Percentiles rank a stretch among this genome's conserved stretches.
Conservation (phyloP, 2,797 vertebrate species). For the Nyctalus aviator region DNA sequence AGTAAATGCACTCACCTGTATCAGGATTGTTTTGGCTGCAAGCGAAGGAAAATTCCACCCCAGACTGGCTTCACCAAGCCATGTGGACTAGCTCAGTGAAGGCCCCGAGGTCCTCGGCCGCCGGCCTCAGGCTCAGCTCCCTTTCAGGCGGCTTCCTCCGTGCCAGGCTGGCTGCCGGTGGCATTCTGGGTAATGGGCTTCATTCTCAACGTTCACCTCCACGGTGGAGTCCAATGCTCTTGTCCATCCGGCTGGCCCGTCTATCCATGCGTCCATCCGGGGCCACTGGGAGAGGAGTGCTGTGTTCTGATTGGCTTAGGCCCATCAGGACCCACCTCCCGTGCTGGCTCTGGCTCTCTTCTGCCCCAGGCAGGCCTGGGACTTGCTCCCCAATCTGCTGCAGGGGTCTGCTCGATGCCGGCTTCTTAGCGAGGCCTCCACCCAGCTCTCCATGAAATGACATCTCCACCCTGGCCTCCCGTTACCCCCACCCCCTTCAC, state of each 20-base stretch:
- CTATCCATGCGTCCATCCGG: neutral
- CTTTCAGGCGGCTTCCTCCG: fast-evolving
- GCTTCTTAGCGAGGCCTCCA: neutral
- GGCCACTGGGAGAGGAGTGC: neutral
- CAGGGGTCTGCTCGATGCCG: neutral
- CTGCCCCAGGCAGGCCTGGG: too few species aligned
- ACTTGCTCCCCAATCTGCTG: neutral
- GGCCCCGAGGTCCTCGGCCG: neutral
- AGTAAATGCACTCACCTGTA: neutral
- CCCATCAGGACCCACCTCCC: neutral
- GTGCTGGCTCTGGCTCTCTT: neutral
- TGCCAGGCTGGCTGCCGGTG: neutral
- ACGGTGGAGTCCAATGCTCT: neutral
- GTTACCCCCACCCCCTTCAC: neutral
- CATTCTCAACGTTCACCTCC: fast-evolving
- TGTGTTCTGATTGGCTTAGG: neutral
- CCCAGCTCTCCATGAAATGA: constrained; percentile 28
- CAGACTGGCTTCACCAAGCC: neutral
- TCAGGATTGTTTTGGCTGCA: neutral
- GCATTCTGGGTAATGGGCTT: neutral
- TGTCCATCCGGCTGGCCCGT: neutral
- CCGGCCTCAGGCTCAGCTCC: neutral
- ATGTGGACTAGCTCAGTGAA: neutral
- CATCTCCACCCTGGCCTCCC: constrained; percentile 62
- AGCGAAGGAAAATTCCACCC: constrained; percentile 7